Evolutionary conservation across 2,113 vertebrate species (phyloP), one percentile per base, ranked within the genome.

Genomic region (Poeciliopsis prolifica): DNA sequence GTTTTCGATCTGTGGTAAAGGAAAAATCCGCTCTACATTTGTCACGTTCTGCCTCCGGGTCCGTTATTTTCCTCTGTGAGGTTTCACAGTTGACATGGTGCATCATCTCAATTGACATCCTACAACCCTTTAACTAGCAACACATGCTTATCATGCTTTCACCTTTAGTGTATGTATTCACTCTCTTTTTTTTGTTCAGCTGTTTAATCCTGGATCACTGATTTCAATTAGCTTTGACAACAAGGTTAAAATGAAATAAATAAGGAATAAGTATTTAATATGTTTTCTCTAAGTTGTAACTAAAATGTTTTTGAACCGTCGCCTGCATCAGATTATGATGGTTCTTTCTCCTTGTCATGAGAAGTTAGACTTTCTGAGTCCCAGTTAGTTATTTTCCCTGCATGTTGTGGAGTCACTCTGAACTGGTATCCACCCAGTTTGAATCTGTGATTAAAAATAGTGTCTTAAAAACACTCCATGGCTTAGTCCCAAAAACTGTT

Each of bases 391-490:
- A n/a, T 74, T 67, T 70, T 75, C 42, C 63, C 60, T 70, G 74
- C 74, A 37, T 33, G 2, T 24, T 63, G 37, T 51, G 65, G 73
- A 82, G 61, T 72, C 75, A 31, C 61, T 74, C 51, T 0, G 64
- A 1, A 29, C 51, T 58, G 51, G 72, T 33, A 79, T 64, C 70
- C 65, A 37, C 64, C 37, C 74, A 68, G 68, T 77, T 65, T 87
- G 81, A 88, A 81, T 87, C 79, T 78, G 73, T 67, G 78, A 81
- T 84, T 88, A 87, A 85, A 89, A 90, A 90, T 87, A 91, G 88
- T 68, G 81, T 24, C 82, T 79, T 65, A 65, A 48, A 70, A 76
- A 37, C 48, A 19, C 61, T 30, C 31, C 78, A 54, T 81, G 80
- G 72, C 82, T 29, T 68, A 62, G 62, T 72, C 68, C 73, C 68